Base-by-base conservation (phyloP, 2,113 vertebrate genomes). In the Mesocricetus auratus region DNA sequence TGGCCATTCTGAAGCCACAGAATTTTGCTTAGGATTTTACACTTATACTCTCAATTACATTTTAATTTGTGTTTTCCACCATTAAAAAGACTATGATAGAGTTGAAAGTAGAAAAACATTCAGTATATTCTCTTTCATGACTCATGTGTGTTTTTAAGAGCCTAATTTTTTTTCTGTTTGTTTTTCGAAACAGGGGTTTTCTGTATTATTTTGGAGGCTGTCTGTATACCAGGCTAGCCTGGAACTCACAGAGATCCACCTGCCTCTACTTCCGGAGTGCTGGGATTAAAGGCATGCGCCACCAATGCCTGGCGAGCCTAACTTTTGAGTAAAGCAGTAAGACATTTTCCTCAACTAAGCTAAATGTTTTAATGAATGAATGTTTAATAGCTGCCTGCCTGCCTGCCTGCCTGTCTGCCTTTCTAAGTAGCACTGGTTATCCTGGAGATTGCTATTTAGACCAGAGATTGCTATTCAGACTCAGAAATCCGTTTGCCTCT, bases 301-400 rank as follows among this genome's bases (percentile, higher is more conserved):
- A n/a, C n/a, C n/a, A n/a, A n/a, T n/a, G n/a, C n/a, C n/a, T n/a
- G n/a, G n/a, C n/a, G 64, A 69, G 31, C 21, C 45, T 13, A 53
- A 50, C 11, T 56, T 60, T 74, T 69, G 47, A 69, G 17, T 85
- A 85, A 86, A 13, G 82, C 24, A 71, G 8, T 75, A 79, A 81
- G 26, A 86, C 19, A 71, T 89, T 93, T 93, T 90, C 64, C 13
- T 95, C 39, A 81, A 88, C 22, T 68, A 69, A 79, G 21, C 45
- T 94, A n/a, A 90, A 12, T 50, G 36, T 60, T 86, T 87, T 86
- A 87, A 78, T 60, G 31, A 85, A 21, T 62, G 39, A 74, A 62
- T 81, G 24, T 64, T 10, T 64, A 85, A 42, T 0, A 62, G n/a
- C n/a, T 79, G 31, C 16, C 36, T 36, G 50, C 17, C 33, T 13